phyloP scores from a whole-genome alignment of 2,888 invertebrate genomes.

The Phanerotoma sp. region DNA sequence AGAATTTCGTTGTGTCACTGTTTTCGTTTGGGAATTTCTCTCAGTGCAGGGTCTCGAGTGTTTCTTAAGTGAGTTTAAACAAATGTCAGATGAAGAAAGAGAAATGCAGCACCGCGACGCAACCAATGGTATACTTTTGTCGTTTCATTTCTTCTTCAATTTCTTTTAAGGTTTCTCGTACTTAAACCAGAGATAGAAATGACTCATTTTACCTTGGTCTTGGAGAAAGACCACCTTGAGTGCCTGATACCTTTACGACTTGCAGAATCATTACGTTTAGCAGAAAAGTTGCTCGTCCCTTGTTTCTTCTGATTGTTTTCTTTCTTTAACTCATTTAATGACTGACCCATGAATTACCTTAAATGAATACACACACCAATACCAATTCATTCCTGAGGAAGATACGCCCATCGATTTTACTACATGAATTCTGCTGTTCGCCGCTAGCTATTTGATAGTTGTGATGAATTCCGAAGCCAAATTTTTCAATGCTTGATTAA shows the following conservation, averaged over 20 bases:
- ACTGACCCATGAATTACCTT: background rate
- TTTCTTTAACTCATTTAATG: conserved; percentile 1
- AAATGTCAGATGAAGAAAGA: conserved; percentile 28
- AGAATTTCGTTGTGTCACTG: too few relatives aligned
- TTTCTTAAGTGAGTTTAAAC: conserved; percentile 39
- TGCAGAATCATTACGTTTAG: conserved; percentile 17
- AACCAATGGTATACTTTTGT: background rate
- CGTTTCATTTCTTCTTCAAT: background rate
- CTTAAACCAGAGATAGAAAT: conserved; percentile 1
- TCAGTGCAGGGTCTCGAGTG: conserved; percentile 30
- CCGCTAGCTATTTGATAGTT: background rate
- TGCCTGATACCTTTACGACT: conserved; percentile 25
- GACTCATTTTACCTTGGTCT: conserved; percentile 11
- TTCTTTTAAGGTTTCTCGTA: background rate
- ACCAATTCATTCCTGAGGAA: background rate
- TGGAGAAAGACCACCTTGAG: conserved; percentile 16
- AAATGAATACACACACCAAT: conserved; percentile 9
- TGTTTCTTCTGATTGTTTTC: conserved; percentile 4
- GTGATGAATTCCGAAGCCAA: background rate
- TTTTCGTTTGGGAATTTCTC: too few relatives aligned
- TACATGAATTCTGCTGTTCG: background rate
- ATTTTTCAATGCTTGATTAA: conserved; percentile 1
- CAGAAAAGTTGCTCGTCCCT: conserved; percentile 23
- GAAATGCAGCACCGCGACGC: conserved; percentile 1
- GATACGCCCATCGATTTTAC: conserved; percentile 8